Conservation (phyloP, 2,113 vertebrate species). For the Python bivittatus region DNA sequence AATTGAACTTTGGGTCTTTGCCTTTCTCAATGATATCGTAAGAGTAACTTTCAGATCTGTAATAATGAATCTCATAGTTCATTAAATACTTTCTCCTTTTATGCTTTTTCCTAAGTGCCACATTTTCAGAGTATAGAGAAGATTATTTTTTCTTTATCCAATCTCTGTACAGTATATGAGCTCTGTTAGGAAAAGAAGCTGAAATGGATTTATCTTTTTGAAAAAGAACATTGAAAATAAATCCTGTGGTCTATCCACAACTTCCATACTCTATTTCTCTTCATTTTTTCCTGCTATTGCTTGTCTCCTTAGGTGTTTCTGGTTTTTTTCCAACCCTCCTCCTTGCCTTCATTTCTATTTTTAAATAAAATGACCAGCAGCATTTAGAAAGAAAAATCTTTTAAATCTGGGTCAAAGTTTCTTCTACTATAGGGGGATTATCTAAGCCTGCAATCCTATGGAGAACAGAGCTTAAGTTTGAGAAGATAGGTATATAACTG, state of each 20-base stretch:
- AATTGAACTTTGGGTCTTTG: neutral
- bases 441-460: neutral
- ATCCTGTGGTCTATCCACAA: neutral
- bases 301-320: neutral
- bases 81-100: neutral
- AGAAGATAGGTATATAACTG: neutral
- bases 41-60: neutral
- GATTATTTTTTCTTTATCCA: neutral
- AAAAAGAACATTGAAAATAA: neutral
- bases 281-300: neutral
- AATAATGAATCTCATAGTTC: neutral
- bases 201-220: neutral
- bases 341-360: neutral
- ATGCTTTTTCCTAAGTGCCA: neutral
- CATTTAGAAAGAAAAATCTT: neutral
- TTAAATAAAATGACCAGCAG: neutral
- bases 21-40: neutral
- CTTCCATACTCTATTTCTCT: neutral
- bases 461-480: neutral
- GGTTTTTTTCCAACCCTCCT: neutral
- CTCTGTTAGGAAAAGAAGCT: neutral
- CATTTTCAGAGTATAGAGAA: neutral
- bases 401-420: neutral
- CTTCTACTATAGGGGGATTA: neutral
- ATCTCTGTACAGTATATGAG: neutral